Evolutionary conservation across 2,888 invertebrate genomes (phyloP), one percentile per base, ranked within the genome.

Genomic region (Crossocerus cetratus): DNA sequence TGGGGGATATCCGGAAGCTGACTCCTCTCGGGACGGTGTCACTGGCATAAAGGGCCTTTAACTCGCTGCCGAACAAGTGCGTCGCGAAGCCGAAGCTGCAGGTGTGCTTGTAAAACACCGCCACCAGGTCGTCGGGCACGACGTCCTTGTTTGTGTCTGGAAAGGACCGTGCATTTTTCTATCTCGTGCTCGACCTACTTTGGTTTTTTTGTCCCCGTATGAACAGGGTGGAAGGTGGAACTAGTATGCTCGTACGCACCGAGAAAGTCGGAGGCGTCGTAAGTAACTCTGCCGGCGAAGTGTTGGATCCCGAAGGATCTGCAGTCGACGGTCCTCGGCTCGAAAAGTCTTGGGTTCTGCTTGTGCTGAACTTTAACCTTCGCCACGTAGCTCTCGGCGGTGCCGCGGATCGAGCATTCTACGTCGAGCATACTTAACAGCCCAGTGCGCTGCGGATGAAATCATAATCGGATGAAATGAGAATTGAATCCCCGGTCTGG

Each of bases 1-100:
- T 97, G 55, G 97, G 97, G 5, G 97, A 96, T 86, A 97, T 97
- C 84, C 97, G 93, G 91, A 97, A 97, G 88, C 96, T 94, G 75
- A 96, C 93, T 69, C 96, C 96, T 76, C 94, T 91, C 14, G 95
- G 96, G 64, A 94, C 95, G 60, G 93, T 94, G 82, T 95, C 95
- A 78, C 94, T 92, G 2, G 94, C 93, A 84, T 94, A 95, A 14
- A 96, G 91, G 1, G 95, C 94, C 91, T 97, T 97, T 74, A 98
- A 91, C 90, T 98, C 98, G 65, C 96, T 95, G 0, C 97, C 97
- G 89, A 98, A 98, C n/a, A 98, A 92, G 89, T 98, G 98, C 18
- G 97, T 97, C 0, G 97, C 98, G 90, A 98, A 98, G n/a, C 98
- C 98, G 91, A 98, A 98, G 89, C 96, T 97, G 91, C 98, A 98